Evolutionary conservation across 2,797 vertebrate genomes (phyloP).

Genomic region (Falco rusticolus): DNA sequence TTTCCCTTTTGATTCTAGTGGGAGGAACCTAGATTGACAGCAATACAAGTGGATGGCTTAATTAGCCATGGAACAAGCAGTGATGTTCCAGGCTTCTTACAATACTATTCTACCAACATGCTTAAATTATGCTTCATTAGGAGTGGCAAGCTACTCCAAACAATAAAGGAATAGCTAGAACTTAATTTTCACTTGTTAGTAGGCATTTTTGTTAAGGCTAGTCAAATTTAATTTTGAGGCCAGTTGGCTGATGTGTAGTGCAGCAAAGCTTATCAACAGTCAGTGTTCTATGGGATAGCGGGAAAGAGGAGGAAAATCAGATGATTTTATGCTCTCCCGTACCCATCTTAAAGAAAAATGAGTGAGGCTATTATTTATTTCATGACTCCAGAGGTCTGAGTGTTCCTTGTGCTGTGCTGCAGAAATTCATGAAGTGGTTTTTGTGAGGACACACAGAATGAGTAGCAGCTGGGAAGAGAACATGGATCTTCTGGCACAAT

Average conservation of each 20-base stretch:
- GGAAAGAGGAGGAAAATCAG: background rate
- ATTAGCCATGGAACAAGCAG: background rate
- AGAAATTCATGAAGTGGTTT: background rate
- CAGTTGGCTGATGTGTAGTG: background rate
- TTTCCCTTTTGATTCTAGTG: slow-evolving; percentile 22
- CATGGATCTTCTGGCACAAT: background rate
- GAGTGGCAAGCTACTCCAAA: background rate
- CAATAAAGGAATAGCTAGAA: background rate
- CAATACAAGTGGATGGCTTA: background rate
- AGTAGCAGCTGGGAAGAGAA: background rate
- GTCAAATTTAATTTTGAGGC: background rate
- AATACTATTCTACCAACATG: background rate
- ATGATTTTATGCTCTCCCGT: background rate
- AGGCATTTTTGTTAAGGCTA: background rate
- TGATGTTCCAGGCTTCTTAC: background rate
- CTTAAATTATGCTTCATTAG: background rate
- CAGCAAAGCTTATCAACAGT: background rate
- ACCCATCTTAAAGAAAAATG: background rate
- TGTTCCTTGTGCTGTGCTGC: background rate
- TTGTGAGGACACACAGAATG: background rate
- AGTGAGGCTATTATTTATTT: background rate
- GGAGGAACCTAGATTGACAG: background rate
- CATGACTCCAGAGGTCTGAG: background rate
- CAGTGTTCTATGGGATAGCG: background rate
- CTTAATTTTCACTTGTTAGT: background rate